Conservation (phyloP, 2,888 invertebrate genomes). For the Torymus aiolomorphi region DNA sequence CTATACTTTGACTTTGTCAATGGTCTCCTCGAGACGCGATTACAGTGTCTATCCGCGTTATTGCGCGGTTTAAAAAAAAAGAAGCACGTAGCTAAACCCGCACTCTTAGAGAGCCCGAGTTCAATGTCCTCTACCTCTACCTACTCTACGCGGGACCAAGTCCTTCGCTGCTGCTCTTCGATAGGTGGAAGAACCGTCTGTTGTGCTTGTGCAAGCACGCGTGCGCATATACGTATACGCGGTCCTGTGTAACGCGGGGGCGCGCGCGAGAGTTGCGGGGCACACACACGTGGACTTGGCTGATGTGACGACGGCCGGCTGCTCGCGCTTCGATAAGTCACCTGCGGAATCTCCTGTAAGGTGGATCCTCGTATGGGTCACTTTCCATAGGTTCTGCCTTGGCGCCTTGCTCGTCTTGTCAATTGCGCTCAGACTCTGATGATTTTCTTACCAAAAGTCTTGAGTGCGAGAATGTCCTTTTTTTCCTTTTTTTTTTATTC, state of each 20-base stretch:
- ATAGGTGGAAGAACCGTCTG: too few relatives aligned
- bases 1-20: not conserved
- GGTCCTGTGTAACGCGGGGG: too few relatives aligned
- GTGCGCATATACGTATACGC: too few relatives aligned
- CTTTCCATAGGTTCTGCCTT: conserved; percentile 69
- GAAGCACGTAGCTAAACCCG: not conserved
- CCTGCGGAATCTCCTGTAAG: conserved; percentile 69
- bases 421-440: too few relatives aligned
- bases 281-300: too few relatives aligned
- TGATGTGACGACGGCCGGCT: too few relatives aligned
- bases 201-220: too few relatives aligned
- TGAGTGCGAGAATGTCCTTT: too few relatives aligned
- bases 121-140: conserved; percentile 31
- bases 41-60: too few relatives aligned
- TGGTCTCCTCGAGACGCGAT: not conserved
- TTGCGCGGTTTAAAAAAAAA: not conserved
- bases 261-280: too few relatives aligned
- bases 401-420: conserved; percentile 9
- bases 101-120: conserved; percentile 17
- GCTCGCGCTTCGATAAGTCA: conserved; percentile 54
- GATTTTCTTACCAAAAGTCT: too few relatives aligned
- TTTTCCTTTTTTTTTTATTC: conserved; percentile 23
- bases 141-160: not conserved
- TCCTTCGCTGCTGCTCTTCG: too few relatives aligned
- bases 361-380: conserved; percentile 72